Conservation (phyloP, 2,113 vertebrate genomes). For the Hydropotes inermis region DNA sequence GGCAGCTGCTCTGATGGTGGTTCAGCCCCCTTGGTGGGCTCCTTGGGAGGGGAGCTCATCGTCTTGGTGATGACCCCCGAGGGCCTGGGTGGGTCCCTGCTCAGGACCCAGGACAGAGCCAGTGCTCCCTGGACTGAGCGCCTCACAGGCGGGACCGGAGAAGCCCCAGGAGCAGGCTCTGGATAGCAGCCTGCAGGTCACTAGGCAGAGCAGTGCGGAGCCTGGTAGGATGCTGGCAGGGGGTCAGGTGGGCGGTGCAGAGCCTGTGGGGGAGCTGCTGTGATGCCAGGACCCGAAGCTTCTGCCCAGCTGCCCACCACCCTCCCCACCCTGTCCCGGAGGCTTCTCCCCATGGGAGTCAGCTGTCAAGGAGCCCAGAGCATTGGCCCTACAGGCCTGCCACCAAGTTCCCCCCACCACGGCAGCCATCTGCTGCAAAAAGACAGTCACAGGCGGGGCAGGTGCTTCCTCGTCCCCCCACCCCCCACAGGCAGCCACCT, state of each 20-base stretch:
- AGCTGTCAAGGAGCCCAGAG: not conserved
- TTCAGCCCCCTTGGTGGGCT: not conserved
- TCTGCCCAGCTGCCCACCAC: not conserved
- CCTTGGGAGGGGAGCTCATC: not conserved
- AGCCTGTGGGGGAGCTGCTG: not conserved
- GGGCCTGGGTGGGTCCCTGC: not conserved
- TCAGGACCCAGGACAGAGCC: not conserved
- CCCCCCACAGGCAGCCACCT: not conserved
- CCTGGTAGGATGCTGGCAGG: not conserved
- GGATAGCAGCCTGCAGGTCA: not conserved
- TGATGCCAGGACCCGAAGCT: fast-evolving
- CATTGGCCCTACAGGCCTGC: not conserved
- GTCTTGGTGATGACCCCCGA: not conserved
- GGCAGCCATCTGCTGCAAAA: not conserved
- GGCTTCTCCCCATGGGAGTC: not conserved
- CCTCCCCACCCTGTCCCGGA: not conserved
- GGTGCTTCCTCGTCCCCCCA: not conserved
- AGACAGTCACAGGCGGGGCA: not conserved
- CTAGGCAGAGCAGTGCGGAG: not conserved
- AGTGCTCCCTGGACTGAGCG: not conserved
- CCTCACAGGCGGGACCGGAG: fast-evolving
- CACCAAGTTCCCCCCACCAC: fast-evolving
- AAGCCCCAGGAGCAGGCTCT: not conserved
- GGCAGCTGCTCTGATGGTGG: not conserved
- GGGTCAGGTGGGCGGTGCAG: not conserved